A percentile compares a stretch with the other conserved stretches of the same genome.
Evolutionary conservation across 2,113 vertebrate species (phyloP).

Genomic region (Athene noctua): DNA sequence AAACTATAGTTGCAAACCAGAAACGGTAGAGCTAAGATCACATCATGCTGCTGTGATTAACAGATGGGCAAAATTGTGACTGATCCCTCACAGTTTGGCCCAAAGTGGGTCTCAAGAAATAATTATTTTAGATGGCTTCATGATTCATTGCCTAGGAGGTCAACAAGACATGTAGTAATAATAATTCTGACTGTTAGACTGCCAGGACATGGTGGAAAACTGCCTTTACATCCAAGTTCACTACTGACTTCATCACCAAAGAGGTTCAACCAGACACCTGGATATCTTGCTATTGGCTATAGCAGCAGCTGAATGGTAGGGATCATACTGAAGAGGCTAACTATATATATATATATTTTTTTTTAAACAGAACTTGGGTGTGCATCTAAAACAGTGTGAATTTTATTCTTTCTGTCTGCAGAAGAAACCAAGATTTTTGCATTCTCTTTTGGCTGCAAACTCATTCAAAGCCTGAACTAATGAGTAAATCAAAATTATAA

Average conservation of each 20-base stretch:
- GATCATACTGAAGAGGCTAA: background rate
- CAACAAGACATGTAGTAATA: background rate
- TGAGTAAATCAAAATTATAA: background rate
- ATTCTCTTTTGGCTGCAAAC: background rate
- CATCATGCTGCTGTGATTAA: background rate
- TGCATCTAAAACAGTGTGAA: background rate
- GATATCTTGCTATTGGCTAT: background rate
- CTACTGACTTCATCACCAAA: background rate
- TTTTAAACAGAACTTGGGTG: background rate
- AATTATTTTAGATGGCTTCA: fast-evolving
- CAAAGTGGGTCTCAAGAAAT: fast-evolving
- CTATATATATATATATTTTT: too few species aligned
- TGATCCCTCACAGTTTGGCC: background rate
- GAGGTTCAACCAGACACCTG: background rate
- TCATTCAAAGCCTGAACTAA: background rate
- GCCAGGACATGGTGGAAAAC: background rate
- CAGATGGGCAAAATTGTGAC: background rate
- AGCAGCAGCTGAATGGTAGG: background rate
- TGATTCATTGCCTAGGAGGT: background rate
- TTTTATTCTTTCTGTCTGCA: background rate
- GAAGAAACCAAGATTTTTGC: background rate
- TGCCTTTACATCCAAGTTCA: background rate
- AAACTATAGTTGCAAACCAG: background rate
- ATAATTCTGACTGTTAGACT: background rate
- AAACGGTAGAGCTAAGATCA: background rate